Evolutionary conservation across 2,888 invertebrate genomes (phyloP).

Genomic region (Cryptocephalus moraei): DNA sequence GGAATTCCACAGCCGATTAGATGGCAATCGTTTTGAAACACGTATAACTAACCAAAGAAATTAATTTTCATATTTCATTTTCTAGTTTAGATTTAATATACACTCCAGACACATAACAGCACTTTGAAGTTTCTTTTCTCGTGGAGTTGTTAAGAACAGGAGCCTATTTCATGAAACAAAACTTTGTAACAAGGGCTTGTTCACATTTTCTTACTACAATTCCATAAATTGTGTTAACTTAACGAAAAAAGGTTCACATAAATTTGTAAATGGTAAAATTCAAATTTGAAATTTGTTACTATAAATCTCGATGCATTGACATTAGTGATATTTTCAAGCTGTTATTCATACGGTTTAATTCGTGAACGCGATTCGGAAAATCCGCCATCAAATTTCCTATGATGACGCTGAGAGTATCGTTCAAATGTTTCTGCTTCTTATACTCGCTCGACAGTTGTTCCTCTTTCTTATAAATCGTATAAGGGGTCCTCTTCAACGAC

Average conservation of each 20-base stretch:
- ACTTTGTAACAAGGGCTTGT: too few relatives aligned
- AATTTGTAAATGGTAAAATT: neutral
- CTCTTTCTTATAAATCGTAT: conserved; percentile 32
- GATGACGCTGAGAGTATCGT: conserved; percentile 47
- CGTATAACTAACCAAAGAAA: too few relatives aligned
- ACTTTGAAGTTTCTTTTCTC: too few relatives aligned
- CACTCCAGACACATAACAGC: too few relatives aligned
- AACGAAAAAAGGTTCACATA: neutral
- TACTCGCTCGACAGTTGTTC: conserved; percentile 45
- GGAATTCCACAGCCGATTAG: too few relatives aligned
- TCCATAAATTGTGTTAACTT: neutral
- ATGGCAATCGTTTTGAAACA: too few relatives aligned
- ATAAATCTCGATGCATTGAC: conserved; percentile 3
- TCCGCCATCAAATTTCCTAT: conserved; percentile 48
- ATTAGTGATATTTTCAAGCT: conserved; percentile 36
- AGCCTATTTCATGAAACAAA: too few relatives aligned
- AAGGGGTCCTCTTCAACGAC: conserved; percentile 33
- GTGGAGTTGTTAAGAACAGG: too few relatives aligned
- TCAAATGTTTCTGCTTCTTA: conserved; percentile 46
- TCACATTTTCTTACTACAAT: too few relatives aligned
- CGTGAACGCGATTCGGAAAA: conserved; percentile 48
- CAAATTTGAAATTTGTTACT: neutral
- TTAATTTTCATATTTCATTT: too few relatives aligned
- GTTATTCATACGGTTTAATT: conserved; percentile 39
- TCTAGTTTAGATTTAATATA: too few relatives aligned